Conservation (phyloP, 2,888 invertebrate genomes). For the Agrotis segetum region DNA sequence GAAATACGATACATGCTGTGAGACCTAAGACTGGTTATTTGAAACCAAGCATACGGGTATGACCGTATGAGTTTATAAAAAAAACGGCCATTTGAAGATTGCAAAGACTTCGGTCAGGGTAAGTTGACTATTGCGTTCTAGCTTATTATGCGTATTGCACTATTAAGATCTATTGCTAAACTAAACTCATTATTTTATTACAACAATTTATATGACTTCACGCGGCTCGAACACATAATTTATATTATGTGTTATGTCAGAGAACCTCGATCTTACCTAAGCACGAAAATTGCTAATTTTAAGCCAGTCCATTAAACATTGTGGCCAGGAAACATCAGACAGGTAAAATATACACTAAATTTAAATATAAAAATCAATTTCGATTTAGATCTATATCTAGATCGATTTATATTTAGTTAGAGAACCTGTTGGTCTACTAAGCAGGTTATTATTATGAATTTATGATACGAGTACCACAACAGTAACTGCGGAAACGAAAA, state of each 20-base stretch:
- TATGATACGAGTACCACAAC: not conserved
- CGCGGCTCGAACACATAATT: slow-evolving; percentile 22
- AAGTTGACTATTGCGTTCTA: not conserved
- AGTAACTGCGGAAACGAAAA: slow-evolving; percentile 15
- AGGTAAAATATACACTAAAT: not conserved
- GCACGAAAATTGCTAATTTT: not conserved
- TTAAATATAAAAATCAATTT: not conserved
- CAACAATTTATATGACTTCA: slow-evolving; percentile 48
- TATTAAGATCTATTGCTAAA: slow-evolving; percentile 18
- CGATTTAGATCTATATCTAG: not conserved
- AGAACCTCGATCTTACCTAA: not conserved
- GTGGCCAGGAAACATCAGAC: not conserved
- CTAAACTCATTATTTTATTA: slow-evolving; percentile 33
- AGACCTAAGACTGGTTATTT: not conserved
- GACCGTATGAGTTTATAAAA: not conserved
- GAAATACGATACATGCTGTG: not conserved
- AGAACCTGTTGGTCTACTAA: not conserved
- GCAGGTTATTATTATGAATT: slow-evolving; percentile 3
- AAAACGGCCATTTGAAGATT: not conserved
- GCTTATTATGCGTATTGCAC: slow-evolving; percentile 1
- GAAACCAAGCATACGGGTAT: too few species aligned
- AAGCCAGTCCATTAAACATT: too few species aligned
- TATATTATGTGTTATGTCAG: slow-evolving; percentile 7
- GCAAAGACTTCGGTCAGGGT: not conserved
- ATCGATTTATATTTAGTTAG: too few species aligned